A percentile compares a stretch with the other conserved stretches of the same genome.
phyloP scores from a whole-genome alignment of 2,113 vertebrate species.

The Sprattus sprattus region DNA sequence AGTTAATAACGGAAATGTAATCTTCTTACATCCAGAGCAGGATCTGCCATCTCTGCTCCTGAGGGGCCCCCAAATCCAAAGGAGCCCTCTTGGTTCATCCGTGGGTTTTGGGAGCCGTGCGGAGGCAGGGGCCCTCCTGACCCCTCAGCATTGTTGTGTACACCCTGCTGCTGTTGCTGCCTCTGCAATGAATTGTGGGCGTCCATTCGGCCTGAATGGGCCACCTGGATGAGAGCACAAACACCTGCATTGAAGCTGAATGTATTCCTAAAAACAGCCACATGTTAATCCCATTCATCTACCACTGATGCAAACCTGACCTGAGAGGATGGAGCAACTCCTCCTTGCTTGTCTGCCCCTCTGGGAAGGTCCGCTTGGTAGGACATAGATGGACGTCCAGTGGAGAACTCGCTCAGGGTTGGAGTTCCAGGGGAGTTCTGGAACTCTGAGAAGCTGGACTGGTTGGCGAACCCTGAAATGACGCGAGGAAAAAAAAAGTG shows the following conservation, averaged over 20 bases:
- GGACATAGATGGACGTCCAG: conserved; percentile 67
- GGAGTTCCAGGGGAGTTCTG: conserved; percentile 71
- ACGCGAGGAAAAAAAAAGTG: too few species aligned
- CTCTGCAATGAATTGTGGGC: conserved; percentile 72
- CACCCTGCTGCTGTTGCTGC: conserved; percentile 61
- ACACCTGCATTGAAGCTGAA: neutral
- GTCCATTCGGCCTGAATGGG: conserved; percentile 74
- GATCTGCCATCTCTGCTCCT: conserved; percentile 74
- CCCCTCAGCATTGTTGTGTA: conserved; percentile 62
- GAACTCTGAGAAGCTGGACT: conserved; percentile 79
- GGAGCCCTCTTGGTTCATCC: conserved; percentile 65
- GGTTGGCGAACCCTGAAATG: conserved; percentile 70
- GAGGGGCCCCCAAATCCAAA: conserved; percentile 70
- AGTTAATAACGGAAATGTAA: neutral
- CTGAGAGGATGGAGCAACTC: conserved; percentile 75
- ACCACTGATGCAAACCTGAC: conserved; percentile 51
- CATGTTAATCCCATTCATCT: neutral
- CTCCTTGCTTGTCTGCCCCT: conserved; percentile 75
- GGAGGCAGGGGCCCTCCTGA: conserved; percentile 70
- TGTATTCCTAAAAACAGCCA: neutral
- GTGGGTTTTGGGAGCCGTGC: conserved; percentile 66
- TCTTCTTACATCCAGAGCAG: conserved; percentile 85
- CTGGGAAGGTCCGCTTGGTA: conserved; percentile 80
- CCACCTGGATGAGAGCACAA: conserved; percentile 64
- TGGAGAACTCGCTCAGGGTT: conserved; percentile 75